phyloP scores from a whole-genome alignment of 1,140 invertebrate genomes.

The Euwallacea similis region DNA sequence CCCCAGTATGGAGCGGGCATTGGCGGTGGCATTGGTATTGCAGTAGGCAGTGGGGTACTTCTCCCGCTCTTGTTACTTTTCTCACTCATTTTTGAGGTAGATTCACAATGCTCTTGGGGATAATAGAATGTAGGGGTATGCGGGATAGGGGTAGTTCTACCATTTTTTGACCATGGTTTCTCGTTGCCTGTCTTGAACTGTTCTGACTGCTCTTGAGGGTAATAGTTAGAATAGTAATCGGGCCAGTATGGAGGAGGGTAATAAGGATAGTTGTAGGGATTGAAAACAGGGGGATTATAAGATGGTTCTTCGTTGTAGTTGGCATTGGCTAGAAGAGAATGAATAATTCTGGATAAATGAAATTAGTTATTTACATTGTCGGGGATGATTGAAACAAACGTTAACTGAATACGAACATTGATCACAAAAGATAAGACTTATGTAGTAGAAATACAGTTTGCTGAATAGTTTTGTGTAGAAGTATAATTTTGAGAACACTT shows the following conservation, averaged over 20 bases:
- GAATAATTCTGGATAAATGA: background rate
- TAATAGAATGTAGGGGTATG: constrained; percentile 32
- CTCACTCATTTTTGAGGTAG: constrained; percentile 28
- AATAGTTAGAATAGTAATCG: constrained; percentile 38
- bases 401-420: too few relatives aligned
- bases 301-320: constrained; percentile 47
- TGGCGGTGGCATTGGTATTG: constrained; percentile 17
- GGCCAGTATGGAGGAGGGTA: constrained; percentile 47
- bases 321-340: constrained; percentile 52
- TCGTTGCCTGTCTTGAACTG: constrained; percentile 11
- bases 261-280: constrained; percentile 49
- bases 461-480: too few relatives aligned
- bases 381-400: background rate
- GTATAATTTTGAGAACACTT: constrained; percentile 27
- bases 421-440: too few relatives aligned
- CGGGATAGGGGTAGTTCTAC: constrained; percentile 24
- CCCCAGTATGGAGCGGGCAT: constrained; percentile 42
- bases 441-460: too few relatives aligned
- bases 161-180: constrained; percentile 8
- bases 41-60: constrained; percentile 19
- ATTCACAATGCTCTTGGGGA: constrained; percentile 21
- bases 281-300: constrained; percentile 39
- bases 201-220: constrained; percentile 31
- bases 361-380: constrained; percentile 9
- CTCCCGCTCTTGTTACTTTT: constrained; percentile 22